Base-by-base conservation (phyloP, 2,113 vertebrate genomes). In the Pedionomus torquatus region DNA sequence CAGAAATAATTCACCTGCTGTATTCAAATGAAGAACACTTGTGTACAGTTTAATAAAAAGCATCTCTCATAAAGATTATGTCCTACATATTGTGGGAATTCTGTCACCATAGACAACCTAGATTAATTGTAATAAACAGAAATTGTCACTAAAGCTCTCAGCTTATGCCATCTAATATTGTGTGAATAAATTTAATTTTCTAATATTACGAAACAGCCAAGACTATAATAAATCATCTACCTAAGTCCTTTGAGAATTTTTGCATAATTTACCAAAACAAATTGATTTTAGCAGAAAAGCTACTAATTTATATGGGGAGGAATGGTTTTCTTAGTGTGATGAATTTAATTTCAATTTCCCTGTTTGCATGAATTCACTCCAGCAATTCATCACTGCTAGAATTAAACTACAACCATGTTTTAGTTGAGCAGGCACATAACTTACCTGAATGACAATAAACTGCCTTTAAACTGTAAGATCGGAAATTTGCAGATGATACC, bases 261-360 rank as follows among this genome's bases (percentile, higher is more conserved):
- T 98, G 98, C 97, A 97, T 98, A 98, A 98, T 98, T 98, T 98
- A 97, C 98, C 96, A 96, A 98, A 98, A 98, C 97, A 98, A 98
- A 98, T 98, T 98, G 98, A 98, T 98, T 98, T 98, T 98, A 97
- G 95, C 63, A 94, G 96, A 96, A 98, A 98, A 98, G 93, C 97
- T 97, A 89, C 97, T 98, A 98, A 98, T 97, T 98, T 98, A 96
- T 92, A 97, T 98, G 97, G 93, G 97, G 93, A 97, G 95, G 95
- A 98, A 97, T 97, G 95, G 94, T 96, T 98, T 98, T 97, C 96
- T 97, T 98, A 91, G 89, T 72, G 87, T 98, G 97, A 98, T 98
- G 97, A 98, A 98, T 98, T 98, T 98, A 98, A 98, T 98, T 98
- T 98, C 95, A 97, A 94, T 98, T 98, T 98, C 89, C 96, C 96